Conservation (phyloP, 2,113 vertebrate species). For the Catharus minimus region DNA sequence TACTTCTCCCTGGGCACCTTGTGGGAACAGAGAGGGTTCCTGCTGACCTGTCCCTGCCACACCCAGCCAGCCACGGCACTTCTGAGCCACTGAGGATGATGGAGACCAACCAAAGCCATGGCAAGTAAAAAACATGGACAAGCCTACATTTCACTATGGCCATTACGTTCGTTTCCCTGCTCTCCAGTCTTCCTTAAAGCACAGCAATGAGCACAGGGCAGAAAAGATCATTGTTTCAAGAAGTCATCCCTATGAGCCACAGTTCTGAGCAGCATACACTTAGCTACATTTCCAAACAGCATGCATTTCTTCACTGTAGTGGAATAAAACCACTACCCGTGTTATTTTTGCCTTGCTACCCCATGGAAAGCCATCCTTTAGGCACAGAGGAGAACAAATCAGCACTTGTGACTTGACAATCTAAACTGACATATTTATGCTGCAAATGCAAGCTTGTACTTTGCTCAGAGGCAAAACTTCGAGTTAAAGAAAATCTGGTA, state of each 20-base stretch:
- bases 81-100: rapidly evolving
- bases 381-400: constrained; percentile 2
- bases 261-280: background rate
- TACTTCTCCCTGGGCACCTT: rapidly evolving
- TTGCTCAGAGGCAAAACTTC: background rate
- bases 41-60: background rate
- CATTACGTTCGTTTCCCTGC: background rate
- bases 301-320: background rate
- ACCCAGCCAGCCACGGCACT: rapidly evolving
- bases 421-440: constrained; percentile 11
- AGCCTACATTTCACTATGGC: background rate
- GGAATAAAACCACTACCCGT: background rate
- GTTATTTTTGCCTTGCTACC: background rate
- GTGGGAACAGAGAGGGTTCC: rapidly evolving
- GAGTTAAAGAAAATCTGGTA: background rate
- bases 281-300: background rate
- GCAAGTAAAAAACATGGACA: rapidly evolving
- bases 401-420: background rate
- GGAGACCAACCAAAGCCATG: background rate
- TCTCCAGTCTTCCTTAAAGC: background rate
- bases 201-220: background rate
- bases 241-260: background rate
- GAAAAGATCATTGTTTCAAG: background rate
- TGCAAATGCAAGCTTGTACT: constrained; percentile 4
- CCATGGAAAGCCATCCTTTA: background rate